Percentiles rank a stretch among this genome's conserved stretches.
These are phyloP conservation scores for Pygathrix nemaeus DNA, from an alignment of 2,113 vertebrate genomes.

Conservation along the genomic window DNA sequence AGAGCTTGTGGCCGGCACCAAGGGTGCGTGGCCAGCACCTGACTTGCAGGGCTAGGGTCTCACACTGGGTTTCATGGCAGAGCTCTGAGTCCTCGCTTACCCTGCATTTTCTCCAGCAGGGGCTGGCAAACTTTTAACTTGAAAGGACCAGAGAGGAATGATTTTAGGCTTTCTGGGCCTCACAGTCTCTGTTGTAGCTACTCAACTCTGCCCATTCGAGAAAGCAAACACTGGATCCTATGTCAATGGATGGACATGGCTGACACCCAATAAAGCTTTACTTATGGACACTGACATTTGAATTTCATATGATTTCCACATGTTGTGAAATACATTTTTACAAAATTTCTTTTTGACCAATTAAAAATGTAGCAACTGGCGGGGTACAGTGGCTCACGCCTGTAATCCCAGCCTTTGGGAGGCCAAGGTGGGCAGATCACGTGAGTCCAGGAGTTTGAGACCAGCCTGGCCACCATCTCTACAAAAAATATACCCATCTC, in stretches of 20 bases:
- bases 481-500: neutral
- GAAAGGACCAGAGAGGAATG: neutral
- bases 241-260: accelerated
- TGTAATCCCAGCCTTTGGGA: too few species aligned
- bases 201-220: accelerated
- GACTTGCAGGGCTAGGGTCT: accelerated
- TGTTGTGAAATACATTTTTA: neutral
- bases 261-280: accelerated
- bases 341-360: neutral
- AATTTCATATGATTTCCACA: neutral
- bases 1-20: accelerated
- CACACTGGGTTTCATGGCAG: neutral
- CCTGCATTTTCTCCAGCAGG: neutral
- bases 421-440: too few species aligned
- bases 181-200: accelerated
- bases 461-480: neutral
- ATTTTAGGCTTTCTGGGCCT: neutral
- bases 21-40: neutral
- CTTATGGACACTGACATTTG: accelerated
- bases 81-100: neutral
- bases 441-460: too few species aligned
- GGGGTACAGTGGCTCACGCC: too few species aligned
- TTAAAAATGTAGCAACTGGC: neutral
- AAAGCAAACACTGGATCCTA: accelerated
- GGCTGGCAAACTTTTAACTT: neutral